phyloP scores from a whole-genome alignment of 1,140 invertebrate genomes.

The Hyles euphorbiae region DNA sequence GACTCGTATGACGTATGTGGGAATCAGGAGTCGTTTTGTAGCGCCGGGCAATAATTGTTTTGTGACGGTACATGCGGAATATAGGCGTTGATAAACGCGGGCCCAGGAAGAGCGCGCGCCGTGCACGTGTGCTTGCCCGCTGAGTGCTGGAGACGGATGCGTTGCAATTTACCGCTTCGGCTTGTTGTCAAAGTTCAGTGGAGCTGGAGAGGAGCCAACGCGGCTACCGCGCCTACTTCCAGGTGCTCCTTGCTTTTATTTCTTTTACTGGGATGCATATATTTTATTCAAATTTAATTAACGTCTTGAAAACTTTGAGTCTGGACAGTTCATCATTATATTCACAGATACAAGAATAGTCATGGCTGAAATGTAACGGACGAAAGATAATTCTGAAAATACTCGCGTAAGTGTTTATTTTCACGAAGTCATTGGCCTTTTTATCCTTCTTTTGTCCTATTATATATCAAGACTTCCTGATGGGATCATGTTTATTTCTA shows the following conservation, averaged over 20 bases:
- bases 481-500: conserved; percentile 62
- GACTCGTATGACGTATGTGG: conserved; percentile 5
- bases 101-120: neutral
- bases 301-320: conserved; percentile 7
- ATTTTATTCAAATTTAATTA: conserved; percentile 32
- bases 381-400: neutral
- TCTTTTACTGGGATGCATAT: conserved; percentile 31
- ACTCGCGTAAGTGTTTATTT: conserved; percentile 31
- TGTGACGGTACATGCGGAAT: no score
- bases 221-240: conserved; percentile 51
- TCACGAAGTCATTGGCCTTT: conserved; percentile 50
- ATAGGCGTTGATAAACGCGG: neutral
- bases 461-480: conserved; percentile 44
- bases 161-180: conserved; percentile 41
- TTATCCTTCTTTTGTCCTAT: conserved; percentile 51
- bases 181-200: conserved; percentile 69
- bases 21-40: conserved; percentile 4
- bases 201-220: conserved; percentile 62
- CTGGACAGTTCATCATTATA: neutral
- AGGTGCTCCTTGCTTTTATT: conserved; percentile 48
- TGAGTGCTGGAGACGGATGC: conserved; percentile 24
- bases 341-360: conserved; percentile 1
- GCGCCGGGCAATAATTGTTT: neutral
- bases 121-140: neutral
- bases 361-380: neutral